Evolutionary conservation across 2,113 vertebrate genomes (phyloP), one percentile per base, ranked within the genome.

Genomic region (Bombycilla garrulus): DNA sequence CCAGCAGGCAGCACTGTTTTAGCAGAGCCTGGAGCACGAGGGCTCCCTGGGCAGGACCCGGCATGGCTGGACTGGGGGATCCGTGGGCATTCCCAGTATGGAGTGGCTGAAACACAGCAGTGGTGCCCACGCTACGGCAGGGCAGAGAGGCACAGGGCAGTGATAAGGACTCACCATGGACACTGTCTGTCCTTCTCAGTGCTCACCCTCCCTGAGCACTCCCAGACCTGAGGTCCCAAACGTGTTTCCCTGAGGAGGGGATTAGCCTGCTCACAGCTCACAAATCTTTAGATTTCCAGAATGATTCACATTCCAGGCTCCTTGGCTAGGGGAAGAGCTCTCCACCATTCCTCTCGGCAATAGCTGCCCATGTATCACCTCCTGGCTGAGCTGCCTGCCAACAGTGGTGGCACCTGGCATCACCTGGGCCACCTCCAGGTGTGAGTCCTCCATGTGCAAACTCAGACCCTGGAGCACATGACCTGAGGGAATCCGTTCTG

Each of bases 1-100:
- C 36, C 5, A 3, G 45, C 31, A 38, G 24, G 20, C 40, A 18
- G 48, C 5, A 1, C 12, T 4, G 0, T 5, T 48, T 35, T 0
- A 16, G 44, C 58, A 84, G 50, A 38, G 38, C 20, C 44, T 13
- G 20, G 20, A 7, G 53, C 7, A 4, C 0, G 9, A 29, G 62
- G 35, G 8, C 6, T 40, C 48, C 35, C 44, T 5, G 40, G 54
- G 73, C 20, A 64, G 85, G 72, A 33, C 12, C 44, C 0, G 0
- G 50, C 54, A 22, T 0, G 2, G 35, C 54, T 36, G 61, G 70
- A 22, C 66, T 83, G 61, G 44, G 50, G 47, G 12, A 69, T 35
- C 35, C 0, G 0, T 6, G 29, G 45, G 54, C 65, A 60, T 45
- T 10, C 44, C 54, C 44, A 33, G 48, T 5, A 12, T 0, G 33